Conservation (phyloP, 2,113 vertebrate species). For the Speoplatyrhinus poulsoni region DNA sequence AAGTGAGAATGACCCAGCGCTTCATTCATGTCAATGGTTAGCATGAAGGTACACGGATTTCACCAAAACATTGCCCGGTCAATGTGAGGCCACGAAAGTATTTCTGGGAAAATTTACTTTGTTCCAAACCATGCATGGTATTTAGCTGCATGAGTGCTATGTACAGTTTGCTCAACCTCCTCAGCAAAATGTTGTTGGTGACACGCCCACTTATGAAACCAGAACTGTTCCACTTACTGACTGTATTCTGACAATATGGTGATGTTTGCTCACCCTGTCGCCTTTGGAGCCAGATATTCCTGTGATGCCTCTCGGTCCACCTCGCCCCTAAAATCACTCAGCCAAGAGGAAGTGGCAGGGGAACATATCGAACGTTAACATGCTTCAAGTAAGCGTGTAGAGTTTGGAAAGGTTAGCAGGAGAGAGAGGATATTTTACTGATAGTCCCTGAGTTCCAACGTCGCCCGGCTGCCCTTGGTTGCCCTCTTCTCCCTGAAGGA, state of each 20-base stretch:
- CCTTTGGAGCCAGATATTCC: conserved; percentile 88
- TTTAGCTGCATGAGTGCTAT: too few relatives aligned
- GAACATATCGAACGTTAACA: conserved; percentile 1
- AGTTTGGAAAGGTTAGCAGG: conserved; percentile 12
- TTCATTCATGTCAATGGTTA: too few relatives aligned
- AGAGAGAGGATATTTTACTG: conserved; percentile 74
- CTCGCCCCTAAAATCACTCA: conserved; percentile 82
- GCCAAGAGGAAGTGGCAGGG: conserved; percentile 35
- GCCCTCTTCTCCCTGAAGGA: conserved; percentile 87
- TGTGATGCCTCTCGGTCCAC: conserved; percentile 85
- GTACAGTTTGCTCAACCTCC: too few relatives aligned
- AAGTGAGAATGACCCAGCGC: too few relatives aligned
- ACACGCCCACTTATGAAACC: too few relatives aligned
- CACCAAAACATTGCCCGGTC: too few relatives aligned
- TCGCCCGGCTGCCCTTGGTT: conserved; percentile 60
- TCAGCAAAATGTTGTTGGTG: too few relatives aligned
- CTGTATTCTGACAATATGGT: neutral
- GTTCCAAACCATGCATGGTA: too few relatives aligned
- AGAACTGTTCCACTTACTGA: neutral
- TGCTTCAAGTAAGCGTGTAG: conserved; percentile 29
- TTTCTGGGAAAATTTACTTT: too few relatives aligned
- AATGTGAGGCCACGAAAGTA: too few relatives aligned
- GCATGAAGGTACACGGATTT: too few relatives aligned
- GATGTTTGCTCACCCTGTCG: conserved; percentile 81
- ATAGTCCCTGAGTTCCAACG: conserved; percentile 87